Evolutionary conservation across 2,888 invertebrate species (phyloP).

Genomic region (Drosophila niveifrons): DNA sequence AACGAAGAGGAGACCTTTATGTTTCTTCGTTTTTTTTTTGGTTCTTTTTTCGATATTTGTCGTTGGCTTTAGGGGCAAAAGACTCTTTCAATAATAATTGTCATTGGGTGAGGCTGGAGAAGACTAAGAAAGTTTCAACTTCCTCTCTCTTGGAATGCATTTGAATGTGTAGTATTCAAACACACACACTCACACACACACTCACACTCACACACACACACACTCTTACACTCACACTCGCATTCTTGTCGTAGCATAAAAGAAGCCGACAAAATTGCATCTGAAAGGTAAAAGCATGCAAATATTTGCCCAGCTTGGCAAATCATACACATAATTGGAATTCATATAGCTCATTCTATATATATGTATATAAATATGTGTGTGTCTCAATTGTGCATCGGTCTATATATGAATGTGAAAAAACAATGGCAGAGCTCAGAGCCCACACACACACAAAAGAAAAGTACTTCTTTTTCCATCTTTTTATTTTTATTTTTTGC

Average conservation of each 20-base stretch:
- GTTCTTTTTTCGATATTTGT: too few relatives aligned
- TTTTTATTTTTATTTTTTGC: conserved; percentile 32
- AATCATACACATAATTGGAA: conserved; percentile 77
- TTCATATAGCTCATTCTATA: conserved; percentile 40
- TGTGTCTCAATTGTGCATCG: conserved; percentile 57
- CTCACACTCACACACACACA: too few relatives aligned
- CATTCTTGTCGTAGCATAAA: conserved; percentile 42
- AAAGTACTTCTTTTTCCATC: conserved; percentile 39
- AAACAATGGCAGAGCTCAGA: conserved; percentile 64
- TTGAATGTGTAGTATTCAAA: not conserved
- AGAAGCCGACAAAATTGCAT: conserved; percentile 75
- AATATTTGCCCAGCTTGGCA: conserved; percentile 72
- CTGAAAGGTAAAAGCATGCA: conserved; percentile 69
- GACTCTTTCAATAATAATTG: conserved; percentile 23
- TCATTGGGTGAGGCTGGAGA: conserved; percentile 21
- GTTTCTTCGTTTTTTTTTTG: too few relatives aligned
- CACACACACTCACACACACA: not conserved
- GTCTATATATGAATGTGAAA: conserved; percentile 49
- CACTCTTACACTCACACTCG: conserved; percentile 11
- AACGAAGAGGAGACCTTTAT: conserved; percentile 24
- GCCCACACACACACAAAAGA: conserved; percentile 39
- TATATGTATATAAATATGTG: conserved; percentile 2
- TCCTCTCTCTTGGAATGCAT: conserved; percentile 30
- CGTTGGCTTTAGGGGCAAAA: conserved; percentile 11
- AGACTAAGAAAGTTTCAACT: conserved; percentile 35